Conservation (phyloP, 2,888 invertebrate species). For the Orthosia incerta region DNA sequence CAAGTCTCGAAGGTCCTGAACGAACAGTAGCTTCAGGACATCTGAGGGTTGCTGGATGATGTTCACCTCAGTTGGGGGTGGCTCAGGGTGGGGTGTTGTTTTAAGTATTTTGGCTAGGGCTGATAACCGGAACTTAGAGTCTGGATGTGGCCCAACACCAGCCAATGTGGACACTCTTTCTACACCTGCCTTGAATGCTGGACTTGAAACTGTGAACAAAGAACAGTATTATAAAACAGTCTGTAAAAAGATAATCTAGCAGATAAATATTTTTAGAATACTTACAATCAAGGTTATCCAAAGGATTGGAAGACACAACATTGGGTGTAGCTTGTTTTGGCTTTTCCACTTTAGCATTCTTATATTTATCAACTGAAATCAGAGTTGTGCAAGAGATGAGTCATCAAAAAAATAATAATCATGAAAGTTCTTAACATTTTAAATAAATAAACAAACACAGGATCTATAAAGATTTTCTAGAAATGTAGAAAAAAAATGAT, state of each 20-base stretch:
- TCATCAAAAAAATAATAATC: constrained; percentile 9
- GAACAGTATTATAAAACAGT: constrained; percentile 7
- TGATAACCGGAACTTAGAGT: constrained; percentile 86
- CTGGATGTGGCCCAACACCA: constrained; percentile 86
- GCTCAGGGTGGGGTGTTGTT: constrained; percentile 95
- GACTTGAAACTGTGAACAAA: constrained; percentile 93
- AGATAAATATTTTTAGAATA: constrained; percentile 59
- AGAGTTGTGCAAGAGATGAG: constrained; percentile 46
- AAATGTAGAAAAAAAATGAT: not conserved
- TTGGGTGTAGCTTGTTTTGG: constrained; percentile 92
- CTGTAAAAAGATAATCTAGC: not conserved
- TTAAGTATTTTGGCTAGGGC: constrained; percentile 95
- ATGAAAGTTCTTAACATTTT: too few species aligned
- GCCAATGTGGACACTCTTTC: constrained; percentile 93
- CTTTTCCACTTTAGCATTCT: constrained; percentile 92
- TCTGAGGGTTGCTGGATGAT: constrained; percentile 90
- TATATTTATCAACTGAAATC: constrained; percentile 93
- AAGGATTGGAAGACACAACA: constrained; percentile 95
- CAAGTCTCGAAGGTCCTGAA: constrained; percentile 95
- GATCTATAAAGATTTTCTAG: not conserved
- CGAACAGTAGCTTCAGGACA: constrained; percentile 94
- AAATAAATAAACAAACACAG: not conserved
- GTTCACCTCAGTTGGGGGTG: constrained; percentile 78
- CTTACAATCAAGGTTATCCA: constrained; percentile 97
- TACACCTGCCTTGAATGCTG: constrained; percentile 96